Percentiles rank a stretch among this genome's conserved stretches.
These are phyloP conservation scores for Metopia argyrocephala DNA, from an alignment of 2,888 invertebrate genomes.

Conservation along the genomic window DNA sequence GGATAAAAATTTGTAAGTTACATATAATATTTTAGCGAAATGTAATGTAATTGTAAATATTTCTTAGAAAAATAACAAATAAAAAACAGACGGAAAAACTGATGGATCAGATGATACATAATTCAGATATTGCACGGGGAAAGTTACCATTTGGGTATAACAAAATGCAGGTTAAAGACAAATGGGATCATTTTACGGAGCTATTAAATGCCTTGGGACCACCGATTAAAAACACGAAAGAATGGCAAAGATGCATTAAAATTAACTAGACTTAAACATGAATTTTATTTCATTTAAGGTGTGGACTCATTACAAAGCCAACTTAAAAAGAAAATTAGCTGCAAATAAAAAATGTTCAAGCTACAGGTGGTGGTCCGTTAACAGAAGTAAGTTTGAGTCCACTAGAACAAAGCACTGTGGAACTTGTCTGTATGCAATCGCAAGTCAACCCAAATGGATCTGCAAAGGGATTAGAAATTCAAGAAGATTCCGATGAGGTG, in stretches of 20 bases:
- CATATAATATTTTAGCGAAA: too few relatives aligned
- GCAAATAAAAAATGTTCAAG: conserved; percentile 4
- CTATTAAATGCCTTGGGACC: neutral
- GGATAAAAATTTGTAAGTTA: too few relatives aligned
- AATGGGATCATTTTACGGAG: neutral
- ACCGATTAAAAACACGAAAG: conserved; percentile 5
- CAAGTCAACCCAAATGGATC: neutral
- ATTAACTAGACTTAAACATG: neutral
- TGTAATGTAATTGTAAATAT: too few relatives aligned
- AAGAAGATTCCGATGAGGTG: neutral
- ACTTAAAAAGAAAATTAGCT: too few relatives aligned
- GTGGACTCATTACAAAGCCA: too few relatives aligned
- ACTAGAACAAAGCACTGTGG: conserved; percentile 5
- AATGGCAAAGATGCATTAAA: conserved; percentile 13
- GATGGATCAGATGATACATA: neutral
- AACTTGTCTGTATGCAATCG: neutral
- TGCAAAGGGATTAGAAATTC: neutral
- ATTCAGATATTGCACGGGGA: neutral
- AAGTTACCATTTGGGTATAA: conserved; percentile 15
- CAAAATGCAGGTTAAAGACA: neutral
- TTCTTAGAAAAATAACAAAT: conserved; percentile 11
- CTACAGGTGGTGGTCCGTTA: conserved; percentile 4
- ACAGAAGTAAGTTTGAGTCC: conserved; percentile 6
- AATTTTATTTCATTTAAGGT: neutral
- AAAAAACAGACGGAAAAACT: conserved; percentile 16